Conservation (phyloP, 2,113 vertebrate genomes). For the Cochlearius cochlearius region DNA sequence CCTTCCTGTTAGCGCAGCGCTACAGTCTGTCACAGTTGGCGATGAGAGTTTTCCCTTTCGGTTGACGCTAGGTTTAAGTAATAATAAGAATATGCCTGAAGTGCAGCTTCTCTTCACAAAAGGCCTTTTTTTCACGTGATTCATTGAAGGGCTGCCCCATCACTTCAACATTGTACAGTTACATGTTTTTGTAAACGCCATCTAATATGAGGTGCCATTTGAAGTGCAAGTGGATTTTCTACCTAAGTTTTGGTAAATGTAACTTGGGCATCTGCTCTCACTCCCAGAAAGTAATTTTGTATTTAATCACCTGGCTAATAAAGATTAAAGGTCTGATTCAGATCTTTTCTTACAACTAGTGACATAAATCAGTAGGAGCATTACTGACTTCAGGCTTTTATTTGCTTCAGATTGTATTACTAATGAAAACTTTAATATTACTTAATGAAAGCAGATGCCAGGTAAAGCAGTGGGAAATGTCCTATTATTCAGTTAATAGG, state of each 20-base stretch:
- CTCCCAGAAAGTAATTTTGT: background rate
- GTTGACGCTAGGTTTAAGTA: conserved; percentile 10
- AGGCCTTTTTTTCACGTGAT: background rate
- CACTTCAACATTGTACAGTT: background rate
- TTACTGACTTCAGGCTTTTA: background rate
- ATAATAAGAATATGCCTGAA: background rate
- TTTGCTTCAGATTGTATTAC: background rate
- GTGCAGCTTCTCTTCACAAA: background rate
- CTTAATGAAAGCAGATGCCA: conserved; percentile 14
- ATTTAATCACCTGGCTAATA: background rate
- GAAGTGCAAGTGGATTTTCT: background rate
- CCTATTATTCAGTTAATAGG: background rate
- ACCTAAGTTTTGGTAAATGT: background rate
- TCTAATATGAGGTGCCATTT: background rate
- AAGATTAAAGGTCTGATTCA: conserved; percentile 7
- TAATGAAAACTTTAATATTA: conserved; percentile 9
- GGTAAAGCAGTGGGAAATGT: background rate
- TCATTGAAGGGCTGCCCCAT: background rate
- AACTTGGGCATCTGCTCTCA: background rate
- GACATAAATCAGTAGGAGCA: background rate
- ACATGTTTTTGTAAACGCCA: background rate
- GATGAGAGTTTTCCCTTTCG: background rate
- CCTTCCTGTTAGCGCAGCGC: conserved; percentile 35
- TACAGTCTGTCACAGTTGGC: conserved; percentile 44
- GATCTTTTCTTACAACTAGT: background rate